These are phyloP conservation scores for Cerastis rubricosa DNA, from an alignment of 2,888 invertebrate species.

Conservation along the genomic window DNA sequence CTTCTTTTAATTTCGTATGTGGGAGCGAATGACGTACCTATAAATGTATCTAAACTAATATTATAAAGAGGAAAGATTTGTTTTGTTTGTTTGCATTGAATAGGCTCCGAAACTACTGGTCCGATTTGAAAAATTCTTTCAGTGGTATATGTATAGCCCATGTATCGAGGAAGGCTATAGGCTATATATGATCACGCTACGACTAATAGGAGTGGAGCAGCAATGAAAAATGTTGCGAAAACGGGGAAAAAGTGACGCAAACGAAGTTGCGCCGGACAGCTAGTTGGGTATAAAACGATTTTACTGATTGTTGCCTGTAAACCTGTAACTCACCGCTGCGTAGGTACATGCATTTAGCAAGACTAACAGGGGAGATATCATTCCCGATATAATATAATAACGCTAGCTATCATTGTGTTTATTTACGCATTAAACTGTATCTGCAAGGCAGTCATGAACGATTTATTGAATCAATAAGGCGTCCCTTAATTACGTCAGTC, in stretches of 20 bases:
- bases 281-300: conserved; percentile 9
- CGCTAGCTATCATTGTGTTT: conserved; percentile 9
- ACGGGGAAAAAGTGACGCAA: too few relatives aligned
- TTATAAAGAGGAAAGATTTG: too few relatives aligned
- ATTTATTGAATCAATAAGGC: background rate
- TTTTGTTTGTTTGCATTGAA: too few relatives aligned
- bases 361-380: conserved; percentile 42
- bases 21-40: conserved; percentile 11
- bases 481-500: background rate
- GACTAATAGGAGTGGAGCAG: too few relatives aligned
- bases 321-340: conserved; percentile 16
- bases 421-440: conserved; percentile 6
- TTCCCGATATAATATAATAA: conserved; percentile 21
- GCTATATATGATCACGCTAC: too few relatives aligned
- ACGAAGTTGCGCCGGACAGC: too few relatives aligned
- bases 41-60: conserved; percentile 8
- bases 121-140: too few relatives aligned
- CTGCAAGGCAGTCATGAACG: background rate
- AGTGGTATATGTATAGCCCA: too few relatives aligned
- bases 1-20: conserved; percentile 7
- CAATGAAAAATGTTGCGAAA: too few relatives aligned
- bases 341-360: conserved; percentile 43
- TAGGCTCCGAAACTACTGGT: too few relatives aligned
- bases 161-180: too few relatives aligned
- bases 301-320: conserved; percentile 41